Evolutionary conservation across 1,140 invertebrate species (phyloP).

Genomic region (Leguminivora glycinivorella): DNA sequence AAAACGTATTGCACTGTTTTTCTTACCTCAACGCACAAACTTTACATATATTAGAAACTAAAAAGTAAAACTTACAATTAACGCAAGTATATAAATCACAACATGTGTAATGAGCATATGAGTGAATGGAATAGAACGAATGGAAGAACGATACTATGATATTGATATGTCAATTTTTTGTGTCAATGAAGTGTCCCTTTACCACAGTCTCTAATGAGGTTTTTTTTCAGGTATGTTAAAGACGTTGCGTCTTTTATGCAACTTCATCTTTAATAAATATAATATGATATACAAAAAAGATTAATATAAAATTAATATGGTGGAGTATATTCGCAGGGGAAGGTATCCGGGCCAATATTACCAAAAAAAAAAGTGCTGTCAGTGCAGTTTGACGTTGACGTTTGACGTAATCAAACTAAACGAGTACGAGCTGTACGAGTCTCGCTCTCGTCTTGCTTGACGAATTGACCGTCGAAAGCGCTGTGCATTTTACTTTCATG

Average conservation of each 20-base stretch:
- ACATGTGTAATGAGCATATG: not conserved
- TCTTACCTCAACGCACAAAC: not conserved
- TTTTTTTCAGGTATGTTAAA: too few species aligned
- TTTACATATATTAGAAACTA: not conserved
- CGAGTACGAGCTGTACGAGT: too few species aligned
- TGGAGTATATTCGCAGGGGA: too few species aligned
- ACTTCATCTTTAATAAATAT: too few species aligned
- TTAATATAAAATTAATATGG: too few species aligned
- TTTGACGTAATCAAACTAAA: constrained; percentile 16
- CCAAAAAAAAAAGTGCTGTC: not conserved
- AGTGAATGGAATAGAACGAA: constrained; percentile 10
- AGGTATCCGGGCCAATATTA: not conserved
- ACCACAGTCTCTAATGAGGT: too few species aligned
- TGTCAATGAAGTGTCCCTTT: not conserved
- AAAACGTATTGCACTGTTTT: not conserved
- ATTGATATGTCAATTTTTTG: not conserved
- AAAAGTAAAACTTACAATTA: not conserved
- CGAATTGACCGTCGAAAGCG: constrained; percentile 21
- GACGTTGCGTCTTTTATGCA: too few species aligned
- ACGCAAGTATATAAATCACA: not conserved
- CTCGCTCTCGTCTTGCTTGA: not conserved
- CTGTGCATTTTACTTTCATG: constrained; percentile 3
- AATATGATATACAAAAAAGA: too few species aligned
- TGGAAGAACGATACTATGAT: too few species aligned
- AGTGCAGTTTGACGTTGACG: constrained; percentile 13